Evolutionary conservation across 2,797 vertebrate species (phyloP).

Genomic region (Capromys pilorides): DNA sequence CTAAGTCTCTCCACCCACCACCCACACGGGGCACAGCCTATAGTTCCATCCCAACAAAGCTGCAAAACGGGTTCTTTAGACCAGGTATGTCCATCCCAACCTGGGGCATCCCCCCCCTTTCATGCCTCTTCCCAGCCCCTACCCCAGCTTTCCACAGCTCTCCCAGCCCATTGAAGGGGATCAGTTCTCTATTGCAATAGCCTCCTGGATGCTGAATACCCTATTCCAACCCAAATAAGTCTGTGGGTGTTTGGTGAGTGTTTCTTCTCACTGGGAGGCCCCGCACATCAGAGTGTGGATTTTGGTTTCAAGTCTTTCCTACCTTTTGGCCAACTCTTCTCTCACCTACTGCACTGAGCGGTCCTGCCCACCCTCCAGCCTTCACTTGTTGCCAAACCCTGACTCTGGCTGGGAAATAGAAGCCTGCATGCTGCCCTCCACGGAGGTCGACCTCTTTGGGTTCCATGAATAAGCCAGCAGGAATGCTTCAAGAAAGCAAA

Average conservation of each 20-base stretch:
- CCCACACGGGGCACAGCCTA: background rate
- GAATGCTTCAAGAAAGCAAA: constrained; percentile 81
- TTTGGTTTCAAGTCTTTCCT: constrained; percentile 83
- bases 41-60: constrained; percentile 21
- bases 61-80: constrained; percentile 48
- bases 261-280: constrained; percentile 83
- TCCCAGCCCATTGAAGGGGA: constrained; percentile 64
- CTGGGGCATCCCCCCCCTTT: background rate
- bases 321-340: constrained; percentile 83
- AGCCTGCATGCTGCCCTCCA: constrained; percentile 76
- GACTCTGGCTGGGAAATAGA: constrained; percentile 80
- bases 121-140: background rate
- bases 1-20: constrained; percentile 16
- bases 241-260: constrained; percentile 82
- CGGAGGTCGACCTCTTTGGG: constrained; percentile 77
- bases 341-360: constrained; percentile 80
- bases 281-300: constrained; percentile 79
- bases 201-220: constrained; percentile 71
- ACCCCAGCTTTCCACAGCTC: constrained; percentile 45
- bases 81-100: background rate
- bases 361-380: constrained; percentile 56
- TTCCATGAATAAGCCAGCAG: constrained; percentile 81
- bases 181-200: constrained; percentile 76
- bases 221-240: constrained; percentile 81
- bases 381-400: constrained; percentile 76